Conservation (phyloP, 2,113 vertebrate species). For the Aythya baeri region DNA sequence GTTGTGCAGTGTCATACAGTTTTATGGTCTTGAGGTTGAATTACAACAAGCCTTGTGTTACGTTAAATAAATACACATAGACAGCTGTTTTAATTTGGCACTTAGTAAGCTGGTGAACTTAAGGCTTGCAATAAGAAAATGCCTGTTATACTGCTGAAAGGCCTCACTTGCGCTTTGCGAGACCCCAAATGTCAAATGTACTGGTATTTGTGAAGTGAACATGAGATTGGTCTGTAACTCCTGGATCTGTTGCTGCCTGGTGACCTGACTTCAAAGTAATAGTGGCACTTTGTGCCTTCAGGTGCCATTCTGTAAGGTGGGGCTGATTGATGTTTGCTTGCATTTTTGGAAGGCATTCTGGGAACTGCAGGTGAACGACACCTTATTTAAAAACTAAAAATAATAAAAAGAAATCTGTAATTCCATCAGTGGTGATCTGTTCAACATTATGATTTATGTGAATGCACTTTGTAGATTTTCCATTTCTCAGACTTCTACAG, state of each 20-base stretch:
- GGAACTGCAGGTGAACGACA: not conserved
- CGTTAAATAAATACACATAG: not conserved
- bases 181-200: not conserved
- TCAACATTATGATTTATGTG: not conserved
- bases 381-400: not conserved
- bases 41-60: not conserved
- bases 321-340: not conserved
- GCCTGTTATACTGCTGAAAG: not conserved
- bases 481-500: not conserved
- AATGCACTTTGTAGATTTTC: not conserved
- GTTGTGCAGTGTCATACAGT: not conserved
- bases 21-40: not conserved
- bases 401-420: not conserved
- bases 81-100: not conserved
- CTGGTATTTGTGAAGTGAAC: not conserved
- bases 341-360: not conserved
- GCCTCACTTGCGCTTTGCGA: not conserved
- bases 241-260: not conserved
- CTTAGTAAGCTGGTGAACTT: not conserved
- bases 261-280: not conserved
- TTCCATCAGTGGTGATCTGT: not conserved
- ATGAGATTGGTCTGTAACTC: not conserved
- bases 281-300: not conserved
- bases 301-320: not conserved
- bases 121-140: not conserved